Conservation (phyloP, 2,797 vertebrate species). For the Cichlasoma orientale region DNA sequence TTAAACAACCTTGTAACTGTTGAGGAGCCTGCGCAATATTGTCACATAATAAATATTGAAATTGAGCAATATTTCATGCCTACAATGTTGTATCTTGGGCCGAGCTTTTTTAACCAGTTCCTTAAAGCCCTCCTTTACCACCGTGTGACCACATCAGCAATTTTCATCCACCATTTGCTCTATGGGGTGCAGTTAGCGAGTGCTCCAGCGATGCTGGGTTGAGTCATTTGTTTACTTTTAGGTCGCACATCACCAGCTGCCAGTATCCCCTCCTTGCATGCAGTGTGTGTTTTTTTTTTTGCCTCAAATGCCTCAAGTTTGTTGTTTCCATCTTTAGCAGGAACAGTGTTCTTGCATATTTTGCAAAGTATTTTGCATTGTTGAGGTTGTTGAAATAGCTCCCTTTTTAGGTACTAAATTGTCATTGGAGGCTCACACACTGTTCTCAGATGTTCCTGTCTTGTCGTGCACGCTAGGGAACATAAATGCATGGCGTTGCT, state of each 20-base stretch:
- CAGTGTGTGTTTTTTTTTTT: not conserved
- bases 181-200: not conserved
- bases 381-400: not conserved
- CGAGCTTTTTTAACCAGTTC: not conserved
- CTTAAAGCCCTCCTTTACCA: not conserved
- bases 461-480: not conserved
- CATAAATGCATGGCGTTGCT: not conserved
- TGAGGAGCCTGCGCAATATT: not conserved
- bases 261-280: not conserved
- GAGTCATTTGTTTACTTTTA: too few species aligned
- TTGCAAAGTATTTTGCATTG: not conserved
- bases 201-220: too few species aligned
- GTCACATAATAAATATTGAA: not conserved
- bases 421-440: too few species aligned
- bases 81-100: not conserved
- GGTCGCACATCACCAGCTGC: not conserved
- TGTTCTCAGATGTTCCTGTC: not conserved
- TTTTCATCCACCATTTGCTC: not conserved
- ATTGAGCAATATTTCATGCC: not conserved
- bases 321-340: not conserved
- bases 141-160: not conserved
- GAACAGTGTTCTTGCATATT: not conserved
- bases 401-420: not conserved
- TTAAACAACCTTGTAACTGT: too few species aligned
- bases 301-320: not conserved